Base-by-base conservation (phyloP, 2,888 invertebrate genomes). In the Caenorhabditis auriculariae region DNA sequence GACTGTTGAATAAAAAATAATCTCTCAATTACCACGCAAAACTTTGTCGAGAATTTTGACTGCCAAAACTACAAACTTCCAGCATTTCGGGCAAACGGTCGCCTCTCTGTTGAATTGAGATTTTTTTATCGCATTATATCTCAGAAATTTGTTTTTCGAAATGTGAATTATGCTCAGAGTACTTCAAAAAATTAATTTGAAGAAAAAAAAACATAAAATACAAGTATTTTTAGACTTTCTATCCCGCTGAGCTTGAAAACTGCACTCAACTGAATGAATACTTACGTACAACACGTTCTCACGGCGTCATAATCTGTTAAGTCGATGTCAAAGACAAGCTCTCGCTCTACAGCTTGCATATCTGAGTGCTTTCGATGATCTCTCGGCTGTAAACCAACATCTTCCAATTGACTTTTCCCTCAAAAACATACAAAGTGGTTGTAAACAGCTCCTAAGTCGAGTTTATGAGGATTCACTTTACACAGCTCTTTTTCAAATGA, bases 271-370 rank as follows among this genome's bases (percentile, higher is more conserved):
- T 23, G 26, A 27, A 28, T 15, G 28, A 47, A 45, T 29, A 57
- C 72, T 49, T 39, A 77, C 78, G 55, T 58, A 81, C 86, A 96
- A 82, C 96, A 98, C 27, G 88, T 90, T 81, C 96, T 86, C 0
- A 96, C 89, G 81, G 93, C 92, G 86, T 98, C 96, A 83, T 99
- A 99, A 84, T 99, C 98, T 32, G 96, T 95, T 87, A 98, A 89
- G 86, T 99, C 98, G 77, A 99, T 96, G 87, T 99, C 98, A 84
- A 99, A 93, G 0, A 98, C 93, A 15, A 99, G 85, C 85, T 99
- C 98, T 81, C 91, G 89, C 76, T 90, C 88, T 19, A 88, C 82
- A 77, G 89, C 83, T 83, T 86, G 82, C 74, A 88, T 86, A 24
- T 82, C 76, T 1, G 54, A 55, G 35, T 81, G 74, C 21, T 81